Conservation (phyloP, 53 echinoderm and acorn worm species). For the Apostichopus leukothele region DNA sequence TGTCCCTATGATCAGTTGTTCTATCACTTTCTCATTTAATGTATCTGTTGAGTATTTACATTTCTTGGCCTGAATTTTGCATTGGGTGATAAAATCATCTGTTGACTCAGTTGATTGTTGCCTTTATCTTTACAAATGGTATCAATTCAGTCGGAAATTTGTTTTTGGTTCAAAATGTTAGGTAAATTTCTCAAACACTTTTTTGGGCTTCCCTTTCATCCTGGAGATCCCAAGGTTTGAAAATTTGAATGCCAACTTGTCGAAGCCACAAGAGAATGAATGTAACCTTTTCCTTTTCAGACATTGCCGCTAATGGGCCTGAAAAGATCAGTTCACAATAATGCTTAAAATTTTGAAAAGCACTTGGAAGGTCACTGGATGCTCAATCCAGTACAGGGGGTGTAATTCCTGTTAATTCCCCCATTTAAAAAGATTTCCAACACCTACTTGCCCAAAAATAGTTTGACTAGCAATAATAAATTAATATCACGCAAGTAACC, state of each 20-base stretch:
- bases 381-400: too few species aligned
- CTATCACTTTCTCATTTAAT: constrained; percentile 49
- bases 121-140: constrained; percentile 43
- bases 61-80: constrained; percentile 50
- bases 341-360: neutral
- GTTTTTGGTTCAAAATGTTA: constrained; percentile 61
- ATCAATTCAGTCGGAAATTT: constrained; percentile 58
- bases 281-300: constrained; percentile 25
- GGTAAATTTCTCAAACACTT: constrained; percentile 33
- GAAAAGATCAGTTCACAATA: constrained; percentile 56
- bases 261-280: constrained; percentile 5
- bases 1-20: constrained; percentile 62
- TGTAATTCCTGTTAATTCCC: too few species aligned
- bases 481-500: too few species aligned
- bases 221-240: too few species aligned
- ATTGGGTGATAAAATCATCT: constrained; percentile 55
- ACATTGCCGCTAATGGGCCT: constrained; percentile 52
- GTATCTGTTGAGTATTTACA: constrained; percentile 39
- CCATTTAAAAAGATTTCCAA: too few species aligned
- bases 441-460: too few species aligned
- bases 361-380: too few species aligned
- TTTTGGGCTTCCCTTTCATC: neutral
- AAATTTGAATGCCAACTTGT: too few species aligned
- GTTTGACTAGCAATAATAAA: too few species aligned
- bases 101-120: constrained; percentile 44